A percentile compares a stretch with the other conserved stretches of the same genome.
Evolutionary conservation across 1,140 invertebrate species (phyloP).

Genomic region (Pseudachorutes palmiensis): DNA sequence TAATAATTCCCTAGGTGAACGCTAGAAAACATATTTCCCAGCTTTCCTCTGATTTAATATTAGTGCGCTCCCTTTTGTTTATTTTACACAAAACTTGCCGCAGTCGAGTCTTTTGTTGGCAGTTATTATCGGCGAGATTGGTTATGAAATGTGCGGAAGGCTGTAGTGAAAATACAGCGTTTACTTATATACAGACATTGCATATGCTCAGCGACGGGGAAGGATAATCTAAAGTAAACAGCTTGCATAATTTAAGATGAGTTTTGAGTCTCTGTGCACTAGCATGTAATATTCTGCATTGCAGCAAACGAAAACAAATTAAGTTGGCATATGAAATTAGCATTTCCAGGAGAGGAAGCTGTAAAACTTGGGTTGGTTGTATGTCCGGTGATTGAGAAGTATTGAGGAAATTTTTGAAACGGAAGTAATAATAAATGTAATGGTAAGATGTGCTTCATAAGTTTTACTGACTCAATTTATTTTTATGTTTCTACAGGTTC

Average conservation of each 20-base stretch:
- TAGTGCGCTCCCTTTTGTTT: background rate
- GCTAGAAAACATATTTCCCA: background rate
- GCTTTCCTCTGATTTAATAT: background rate
- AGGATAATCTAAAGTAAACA: no score
- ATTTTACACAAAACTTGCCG: background rate
- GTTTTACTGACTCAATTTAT: conserved; percentile 10
- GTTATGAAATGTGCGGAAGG: background rate
- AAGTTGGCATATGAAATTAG: background rate
- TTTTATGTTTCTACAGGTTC: conserved; percentile 53
- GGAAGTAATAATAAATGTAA: conserved; percentile 13
- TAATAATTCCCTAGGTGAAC: background rate
- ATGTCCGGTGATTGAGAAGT: background rate
- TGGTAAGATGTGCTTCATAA: background rate
- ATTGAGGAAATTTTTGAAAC: background rate
- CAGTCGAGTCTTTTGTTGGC: background rate
- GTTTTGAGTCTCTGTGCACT: no score
- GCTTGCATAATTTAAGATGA: no score
- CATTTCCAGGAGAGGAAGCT: no score
- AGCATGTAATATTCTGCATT: background rate
- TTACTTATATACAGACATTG: no score
- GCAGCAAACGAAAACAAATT: background rate
- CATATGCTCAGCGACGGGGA: no score
- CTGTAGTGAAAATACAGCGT: no score
- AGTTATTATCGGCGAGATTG: background rate
- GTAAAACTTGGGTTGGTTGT: no score